A percentile compares a stretch with the other conserved stretches of the same genome.
Evolutionary conservation across 1,140 invertebrate genomes (phyloP).

Genomic region (Drosophila yakuba): DNA sequence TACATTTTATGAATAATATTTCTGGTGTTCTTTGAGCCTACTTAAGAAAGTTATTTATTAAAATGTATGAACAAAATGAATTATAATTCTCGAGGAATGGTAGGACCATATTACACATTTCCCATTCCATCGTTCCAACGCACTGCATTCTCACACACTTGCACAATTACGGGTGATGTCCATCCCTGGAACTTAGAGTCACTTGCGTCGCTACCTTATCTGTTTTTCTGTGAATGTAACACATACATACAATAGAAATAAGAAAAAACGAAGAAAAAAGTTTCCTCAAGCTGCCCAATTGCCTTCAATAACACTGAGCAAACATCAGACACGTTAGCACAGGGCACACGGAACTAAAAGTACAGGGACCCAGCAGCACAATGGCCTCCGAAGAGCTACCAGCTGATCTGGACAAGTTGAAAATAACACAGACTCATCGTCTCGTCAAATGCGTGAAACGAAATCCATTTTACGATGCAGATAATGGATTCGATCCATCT

Average conservation of each 20-base stretch:
- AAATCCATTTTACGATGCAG: conserved; percentile 41
- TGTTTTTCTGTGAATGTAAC: conserved; percentile 33
- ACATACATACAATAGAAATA: conserved; percentile 47
- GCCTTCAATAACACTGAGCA: conserved; percentile 1
- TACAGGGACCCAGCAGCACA: background rate
- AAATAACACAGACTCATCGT: conserved; percentile 52
- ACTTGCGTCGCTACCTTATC: conserved; percentile 14
- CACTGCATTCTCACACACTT: background rate
- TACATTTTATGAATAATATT: too few species aligned
- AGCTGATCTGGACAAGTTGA: conserved; percentile 45
- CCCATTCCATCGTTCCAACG: conserved; percentile 4
- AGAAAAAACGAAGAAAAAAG: conserved; percentile 23
- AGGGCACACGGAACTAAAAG: background rate
- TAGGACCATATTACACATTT: background rate
- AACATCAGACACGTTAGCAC: background rate
- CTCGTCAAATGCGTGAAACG: conserved; percentile 26
- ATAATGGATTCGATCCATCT: conserved; percentile 28
- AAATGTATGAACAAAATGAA: too few species aligned
- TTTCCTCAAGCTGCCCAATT: conserved; percentile 2
- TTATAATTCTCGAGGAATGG: too few species aligned
- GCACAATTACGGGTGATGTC: background rate
- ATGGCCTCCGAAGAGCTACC: conserved; percentile 37
- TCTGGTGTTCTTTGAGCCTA: too few species aligned
- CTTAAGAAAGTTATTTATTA: too few species aligned
- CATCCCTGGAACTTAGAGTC: background rate